Evolutionary conservation across 1,140 invertebrate genomes (phyloP), one percentile per base, ranked within the genome.

Genomic region (Subanguina moxae): DNA sequence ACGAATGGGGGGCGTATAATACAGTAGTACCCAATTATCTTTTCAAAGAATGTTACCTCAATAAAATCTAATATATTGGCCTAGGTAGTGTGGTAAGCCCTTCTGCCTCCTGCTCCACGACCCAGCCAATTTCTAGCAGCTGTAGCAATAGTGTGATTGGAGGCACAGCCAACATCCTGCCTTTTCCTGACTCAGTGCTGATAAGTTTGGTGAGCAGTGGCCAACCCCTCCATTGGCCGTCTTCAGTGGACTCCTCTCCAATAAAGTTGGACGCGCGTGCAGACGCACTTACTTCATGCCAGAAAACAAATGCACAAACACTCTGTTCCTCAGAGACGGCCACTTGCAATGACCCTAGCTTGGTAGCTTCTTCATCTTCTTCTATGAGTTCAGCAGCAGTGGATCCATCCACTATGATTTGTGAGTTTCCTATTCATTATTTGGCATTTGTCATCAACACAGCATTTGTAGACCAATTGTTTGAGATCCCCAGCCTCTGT

Each of bases 161-260:
- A 8, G 62, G 43, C 43, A 71, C 68, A 19, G 68, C 67, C 27
- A 71, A 46, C 38, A 52, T 71, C 1, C 69, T 69, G 38, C 67
- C 67, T 11, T 38, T 69, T 23, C 43, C 67, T 13, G 67, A 69
- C 23, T 57, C 45, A 3, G 30, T 69, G 23, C 56, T 69, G 30
- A 69, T 69, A 27, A 62, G 69, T 30, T 30, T 69, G 46, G 70
- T 69, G 38, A 73, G 46, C 15, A 52, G 48, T 52, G 48, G n/a
- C n/a, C 17, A 43, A 62, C 32, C 30, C 25, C 61, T 7, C 52
- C 43, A 64, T 30, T 28, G 45, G 1, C 27, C 38, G 52, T 17
- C 63, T 38, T 38, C 32, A 3, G 32, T 38, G 32, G 32, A 38
- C 32, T 38, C 32, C 32, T 62, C 42, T 62, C 0, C 42, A 1